Percentiles rank a stretch among this genome's conserved stretches.
Evolutionary conservation across 2,113 vertebrate species (phyloP).

Genomic region (Natator depressus): DNA sequence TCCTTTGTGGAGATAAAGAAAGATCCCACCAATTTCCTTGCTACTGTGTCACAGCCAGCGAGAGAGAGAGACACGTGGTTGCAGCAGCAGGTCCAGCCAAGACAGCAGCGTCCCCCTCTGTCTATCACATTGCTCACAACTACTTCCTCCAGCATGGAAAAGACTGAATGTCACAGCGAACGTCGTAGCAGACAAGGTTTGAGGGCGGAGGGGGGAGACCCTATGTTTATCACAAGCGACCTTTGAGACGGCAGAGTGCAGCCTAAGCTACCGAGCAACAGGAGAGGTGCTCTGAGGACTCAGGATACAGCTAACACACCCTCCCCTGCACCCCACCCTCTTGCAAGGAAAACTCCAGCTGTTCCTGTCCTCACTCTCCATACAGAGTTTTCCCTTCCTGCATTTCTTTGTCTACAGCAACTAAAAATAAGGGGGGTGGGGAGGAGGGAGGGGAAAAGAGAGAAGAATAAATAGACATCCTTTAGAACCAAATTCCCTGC

Average conservation of each 20-base stretch:
- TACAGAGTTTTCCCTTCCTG: background rate
- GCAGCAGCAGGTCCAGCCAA: slow-evolving; percentile 6
- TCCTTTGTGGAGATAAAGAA: background rate
- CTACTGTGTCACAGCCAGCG: slow-evolving; percentile 48
- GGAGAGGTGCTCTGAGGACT: background rate
- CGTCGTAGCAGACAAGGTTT: background rate
- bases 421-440: background rate
- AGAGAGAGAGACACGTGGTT: slow-evolving; percentile 38
- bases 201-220: background rate
- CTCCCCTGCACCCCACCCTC: background rate
- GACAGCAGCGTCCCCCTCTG: background rate
- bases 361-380: background rate
- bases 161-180: background rate
- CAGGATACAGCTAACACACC: background rate
- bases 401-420: background rate
- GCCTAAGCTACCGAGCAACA: no score
- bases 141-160: background rate
- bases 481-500: background rate
- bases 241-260: background rate
- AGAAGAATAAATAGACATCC: background rate
- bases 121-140: background rate
- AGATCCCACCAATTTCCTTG: slow-evolving; percentile 8
- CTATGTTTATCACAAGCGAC: background rate
- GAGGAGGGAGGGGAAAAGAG: background rate
- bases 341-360: background rate